A percentile compares a stretch with the other conserved stretches of the same genome.
phyloP scores from a whole-genome alignment of 2,797 vertebrate genomes.

The Hippoglossus hippoglossus region DNA sequence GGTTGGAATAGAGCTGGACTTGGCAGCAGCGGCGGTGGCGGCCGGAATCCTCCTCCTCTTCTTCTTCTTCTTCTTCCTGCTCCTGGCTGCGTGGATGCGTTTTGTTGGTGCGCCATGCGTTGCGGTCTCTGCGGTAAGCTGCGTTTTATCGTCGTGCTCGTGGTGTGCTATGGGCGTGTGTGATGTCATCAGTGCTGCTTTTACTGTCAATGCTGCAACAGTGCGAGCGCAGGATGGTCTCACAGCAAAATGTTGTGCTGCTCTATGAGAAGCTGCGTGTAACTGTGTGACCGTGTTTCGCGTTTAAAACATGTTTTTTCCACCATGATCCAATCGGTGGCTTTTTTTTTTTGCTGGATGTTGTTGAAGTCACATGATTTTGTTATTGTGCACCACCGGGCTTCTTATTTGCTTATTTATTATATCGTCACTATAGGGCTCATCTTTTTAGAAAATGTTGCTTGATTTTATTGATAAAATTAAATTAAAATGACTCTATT shows the following conservation, averaged over 20 bases:
- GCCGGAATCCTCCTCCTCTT: too few species aligned
- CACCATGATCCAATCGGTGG: not conserved
- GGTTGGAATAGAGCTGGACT: conserved; percentile 90
- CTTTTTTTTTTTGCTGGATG: not conserved
- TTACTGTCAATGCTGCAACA: conserved; percentile 55
- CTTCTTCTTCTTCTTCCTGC: too few species aligned
- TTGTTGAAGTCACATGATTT: conserved; percentile 3
- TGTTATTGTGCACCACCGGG: not conserved
- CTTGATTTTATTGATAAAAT: not conserved
- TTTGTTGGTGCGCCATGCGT: conserved; percentile 70
- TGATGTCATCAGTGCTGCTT: conserved; percentile 73
- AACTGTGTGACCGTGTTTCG: not conserved
- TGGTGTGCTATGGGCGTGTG: conserved; percentile 68
- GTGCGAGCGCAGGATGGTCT: conserved; percentile 23
- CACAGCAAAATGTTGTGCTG: not conserved
- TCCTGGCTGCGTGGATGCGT: conserved; percentile 69
- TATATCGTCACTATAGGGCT: not conserved
- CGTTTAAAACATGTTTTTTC: conserved; percentile 12
- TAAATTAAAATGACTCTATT: not conserved
- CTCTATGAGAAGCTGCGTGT: not conserved
- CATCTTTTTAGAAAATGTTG: not conserved
- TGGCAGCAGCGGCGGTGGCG: conserved; percentile 82
- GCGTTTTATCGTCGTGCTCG: conserved; percentile 70
- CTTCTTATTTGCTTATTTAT: not conserved
- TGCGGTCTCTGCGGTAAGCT: conserved; percentile 89